Evolutionary conservation across 1,140 invertebrate genomes (phyloP), one percentile per base, ranked within the genome.

Genomic region (Nylanderia fulva): DNA sequence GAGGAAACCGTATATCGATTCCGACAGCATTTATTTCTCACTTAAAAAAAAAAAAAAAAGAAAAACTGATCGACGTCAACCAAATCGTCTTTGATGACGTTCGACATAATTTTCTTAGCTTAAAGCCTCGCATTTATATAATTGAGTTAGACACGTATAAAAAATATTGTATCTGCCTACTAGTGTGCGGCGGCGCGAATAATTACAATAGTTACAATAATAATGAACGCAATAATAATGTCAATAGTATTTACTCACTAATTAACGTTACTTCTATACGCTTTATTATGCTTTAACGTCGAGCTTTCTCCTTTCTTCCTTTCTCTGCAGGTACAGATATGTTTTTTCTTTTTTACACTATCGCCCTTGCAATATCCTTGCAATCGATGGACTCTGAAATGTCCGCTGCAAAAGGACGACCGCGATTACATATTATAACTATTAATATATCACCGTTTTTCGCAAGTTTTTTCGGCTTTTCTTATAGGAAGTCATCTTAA

Each of bases 211-310:
- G 75, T 88, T 85, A 89, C 76, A 85, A 89, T 87, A 90, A 86
- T 90, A 86, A n/a, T n/a, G 36, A 86, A 89, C 87, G 87, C 86
- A 89, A 89, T 87, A 85, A 89, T 89, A 90, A 74, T 71, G 64
- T 76, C 84, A 86, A 90, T 88, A 85, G 88, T 77, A 86, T 87
- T 48, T 91, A 91, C 72, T 74, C 71, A 90, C 90, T 91, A 91
- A 87, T 91, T 90, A 91, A 90, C 90, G 89, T 91, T 91, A 91
- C 69, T 68, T 79, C 71, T 91, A 90, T 54, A 91, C 83, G 85
- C 69, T 87, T 87, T 90, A 84, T 85, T 90, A 91, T 79, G 89
- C 72, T 87, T 90, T 88, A 90, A 90, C 85, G 24, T 86, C 54
- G 18, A 86, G 54, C 77, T 85, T 68, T 80, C 86, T 76, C 80